Evolutionary conservation across 2,797 vertebrate species (phyloP).

Genomic region (Takifugu ocellatus): DNA sequence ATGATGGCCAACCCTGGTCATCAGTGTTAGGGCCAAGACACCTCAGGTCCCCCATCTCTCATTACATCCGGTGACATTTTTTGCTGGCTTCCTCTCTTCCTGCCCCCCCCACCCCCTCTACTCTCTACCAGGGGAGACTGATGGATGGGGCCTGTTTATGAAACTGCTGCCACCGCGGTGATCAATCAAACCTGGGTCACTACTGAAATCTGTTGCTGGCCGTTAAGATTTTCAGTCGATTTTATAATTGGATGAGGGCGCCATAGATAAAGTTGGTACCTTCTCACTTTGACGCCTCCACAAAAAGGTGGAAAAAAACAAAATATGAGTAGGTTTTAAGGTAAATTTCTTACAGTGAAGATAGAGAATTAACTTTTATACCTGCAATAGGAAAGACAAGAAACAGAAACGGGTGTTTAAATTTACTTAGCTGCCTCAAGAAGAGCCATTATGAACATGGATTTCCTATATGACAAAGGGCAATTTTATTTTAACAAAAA

Average conservation of each 20-base stretch:
- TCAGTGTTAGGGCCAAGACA: constrained; percentile 48
- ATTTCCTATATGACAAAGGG: too few relatives aligned
- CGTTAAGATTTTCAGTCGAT: constrained; percentile 40
- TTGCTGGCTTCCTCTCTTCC: constrained; percentile 42
- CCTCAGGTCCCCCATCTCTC: constrained; percentile 37
- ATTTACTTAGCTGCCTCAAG: too few relatives aligned
- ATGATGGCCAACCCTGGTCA: constrained; percentile 44
- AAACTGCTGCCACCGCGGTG: constrained; percentile 74
- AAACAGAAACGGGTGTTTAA: too few relatives aligned
- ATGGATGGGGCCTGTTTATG: constrained; percentile 79
- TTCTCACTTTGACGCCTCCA: not conserved
- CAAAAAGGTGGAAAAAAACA: too few relatives aligned
- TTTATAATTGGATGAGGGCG: constrained; percentile 30
- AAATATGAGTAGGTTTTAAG: too few relatives aligned
- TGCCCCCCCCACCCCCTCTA: constrained; percentile 20
- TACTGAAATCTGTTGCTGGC: constrained; percentile 55
- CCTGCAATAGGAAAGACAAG: too few relatives aligned
- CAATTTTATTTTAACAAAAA: too few relatives aligned
- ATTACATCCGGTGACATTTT: constrained; percentile 66
- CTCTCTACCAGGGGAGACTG: constrained; percentile 69
- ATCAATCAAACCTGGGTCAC: constrained; percentile 74
- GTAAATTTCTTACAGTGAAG: too few relatives aligned
- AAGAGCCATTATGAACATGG: too few relatives aligned
- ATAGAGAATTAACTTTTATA: too few relatives aligned
- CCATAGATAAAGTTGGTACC: constrained; percentile 23